phyloP scores from a whole-genome alignment of 2,888 invertebrate species.

The Cacoxenus indagator region DNA sequence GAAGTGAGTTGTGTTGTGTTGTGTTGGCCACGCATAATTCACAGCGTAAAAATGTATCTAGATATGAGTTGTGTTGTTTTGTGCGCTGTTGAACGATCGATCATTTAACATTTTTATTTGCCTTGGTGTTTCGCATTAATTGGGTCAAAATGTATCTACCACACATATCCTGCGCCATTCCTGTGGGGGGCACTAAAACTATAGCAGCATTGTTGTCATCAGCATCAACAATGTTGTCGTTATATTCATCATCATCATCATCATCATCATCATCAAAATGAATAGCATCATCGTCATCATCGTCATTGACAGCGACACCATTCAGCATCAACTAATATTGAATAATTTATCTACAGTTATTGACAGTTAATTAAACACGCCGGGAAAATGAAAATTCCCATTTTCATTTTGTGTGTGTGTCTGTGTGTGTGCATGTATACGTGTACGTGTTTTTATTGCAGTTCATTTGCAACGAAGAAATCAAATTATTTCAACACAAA shows the following conservation, averaged over 20 bases:
- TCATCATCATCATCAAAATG: background rate
- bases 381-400: background rate
- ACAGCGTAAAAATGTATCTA: background rate
- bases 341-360: conserved; percentile 7
- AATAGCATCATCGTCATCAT: background rate
- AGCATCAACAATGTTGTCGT: background rate
- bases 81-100: background rate
- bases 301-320: background rate
- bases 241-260: background rate
- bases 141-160: background rate
- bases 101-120: conserved; percentile 11
- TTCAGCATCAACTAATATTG: background rate
- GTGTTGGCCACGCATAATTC: background rate
- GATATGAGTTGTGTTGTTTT: too few relatives aligned
- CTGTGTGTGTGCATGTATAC: background rate
- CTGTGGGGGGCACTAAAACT: background rate
- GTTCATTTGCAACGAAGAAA: too few relatives aligned
- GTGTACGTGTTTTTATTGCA: too few relatives aligned
- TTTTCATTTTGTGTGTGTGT: background rate
- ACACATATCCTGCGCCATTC: background rate
- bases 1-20: background rate
- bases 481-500: too few relatives aligned
- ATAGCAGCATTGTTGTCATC: background rate
- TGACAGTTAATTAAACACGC: conserved; percentile 15
- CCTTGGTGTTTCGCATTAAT: background rate